phyloP scores from a whole-genome alignment of 2,797 vertebrate genomes.

The Glossophaga mutica region DNA sequence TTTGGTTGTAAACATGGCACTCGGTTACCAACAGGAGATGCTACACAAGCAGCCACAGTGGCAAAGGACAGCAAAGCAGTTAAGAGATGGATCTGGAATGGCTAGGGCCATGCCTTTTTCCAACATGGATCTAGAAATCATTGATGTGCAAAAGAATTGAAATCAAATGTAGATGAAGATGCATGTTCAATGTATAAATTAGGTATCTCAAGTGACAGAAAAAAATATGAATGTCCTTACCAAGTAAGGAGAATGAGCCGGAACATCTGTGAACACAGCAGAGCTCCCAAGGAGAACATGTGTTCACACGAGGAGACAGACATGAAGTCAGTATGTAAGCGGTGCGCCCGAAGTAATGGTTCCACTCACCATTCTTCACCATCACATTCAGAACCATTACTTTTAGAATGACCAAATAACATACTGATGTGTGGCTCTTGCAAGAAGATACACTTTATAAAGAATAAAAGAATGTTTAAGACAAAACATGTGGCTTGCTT shows the following conservation, averaged over 20 bases:
- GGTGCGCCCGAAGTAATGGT: neutral
- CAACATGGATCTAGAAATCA: constrained; percentile 10
- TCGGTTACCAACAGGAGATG: constrained; percentile 28
- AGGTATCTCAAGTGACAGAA: neutral
- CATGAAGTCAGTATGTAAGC: neutral
- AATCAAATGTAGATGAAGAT: constrained; percentile 9
- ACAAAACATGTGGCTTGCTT: neutral
- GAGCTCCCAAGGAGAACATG: neutral
- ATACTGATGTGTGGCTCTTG: neutral
- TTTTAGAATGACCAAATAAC: constrained; percentile 32
- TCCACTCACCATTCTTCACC: constrained; percentile 47
- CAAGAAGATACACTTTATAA: constrained; percentile 30
- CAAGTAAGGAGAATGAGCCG: constrained; percentile 11
- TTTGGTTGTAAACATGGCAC: constrained; percentile 13
- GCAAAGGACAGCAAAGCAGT: neutral
- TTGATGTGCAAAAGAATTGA: constrained; percentile 21
- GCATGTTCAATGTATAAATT: neutral
- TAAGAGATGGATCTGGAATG: constrained; percentile 16
- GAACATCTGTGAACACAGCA: constrained; percentile 1
- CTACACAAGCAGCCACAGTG: constrained; percentile 34
- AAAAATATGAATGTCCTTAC: constrained; percentile 27
- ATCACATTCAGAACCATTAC: constrained; percentile 33
- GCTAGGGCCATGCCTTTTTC: neutral
- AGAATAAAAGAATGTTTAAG: constrained; percentile 21
- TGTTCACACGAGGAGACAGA: neutral